Conservation (phyloP, 1,140 invertebrate species). For the Drosophila subobscura region DNA sequence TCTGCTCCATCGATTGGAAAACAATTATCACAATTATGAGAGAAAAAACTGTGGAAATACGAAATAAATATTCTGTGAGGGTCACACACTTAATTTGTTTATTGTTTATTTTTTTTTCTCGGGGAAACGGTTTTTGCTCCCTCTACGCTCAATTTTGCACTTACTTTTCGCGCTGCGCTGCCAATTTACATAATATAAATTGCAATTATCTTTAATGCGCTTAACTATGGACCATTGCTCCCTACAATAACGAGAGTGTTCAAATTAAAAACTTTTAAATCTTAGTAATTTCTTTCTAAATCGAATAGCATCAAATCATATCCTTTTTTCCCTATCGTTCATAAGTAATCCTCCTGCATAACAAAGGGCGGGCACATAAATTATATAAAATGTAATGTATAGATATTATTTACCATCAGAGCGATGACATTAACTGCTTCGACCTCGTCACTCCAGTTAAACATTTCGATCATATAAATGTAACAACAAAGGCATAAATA, state of each 20-base stretch:
- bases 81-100: conserved; percentile 28
- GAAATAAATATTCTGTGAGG: conserved; percentile 12
- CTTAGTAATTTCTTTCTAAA: too few species aligned
- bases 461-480: conserved; percentile 18
- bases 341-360: too few species aligned
- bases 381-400: too few species aligned
- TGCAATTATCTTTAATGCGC: conserved; percentile 63
- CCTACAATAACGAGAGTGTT: background rate
- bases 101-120: conserved; percentile 31
- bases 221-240: conserved; percentile 17
- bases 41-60: conserved; percentile 11
- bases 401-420: too few species aligned
- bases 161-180: conserved; percentile 17
- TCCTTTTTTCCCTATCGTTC: too few species aligned
- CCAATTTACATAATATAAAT: conserved; percentile 60
- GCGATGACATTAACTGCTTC: too few species aligned
- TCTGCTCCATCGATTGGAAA: conserved; percentile 56
- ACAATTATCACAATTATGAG: conserved; percentile 53
- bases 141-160: background rate
- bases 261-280: conserved; percentile 37
- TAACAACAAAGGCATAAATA: conserved; percentile 19
- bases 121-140: background rate
- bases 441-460: conserved; percentile 7
- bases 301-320: too few species aligned
- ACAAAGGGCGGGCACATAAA: too few species aligned